These are phyloP conservation scores for Uropetala carovei DNA, from an alignment of 2,888 invertebrate genomes.

Conservation along the genomic window DNA sequence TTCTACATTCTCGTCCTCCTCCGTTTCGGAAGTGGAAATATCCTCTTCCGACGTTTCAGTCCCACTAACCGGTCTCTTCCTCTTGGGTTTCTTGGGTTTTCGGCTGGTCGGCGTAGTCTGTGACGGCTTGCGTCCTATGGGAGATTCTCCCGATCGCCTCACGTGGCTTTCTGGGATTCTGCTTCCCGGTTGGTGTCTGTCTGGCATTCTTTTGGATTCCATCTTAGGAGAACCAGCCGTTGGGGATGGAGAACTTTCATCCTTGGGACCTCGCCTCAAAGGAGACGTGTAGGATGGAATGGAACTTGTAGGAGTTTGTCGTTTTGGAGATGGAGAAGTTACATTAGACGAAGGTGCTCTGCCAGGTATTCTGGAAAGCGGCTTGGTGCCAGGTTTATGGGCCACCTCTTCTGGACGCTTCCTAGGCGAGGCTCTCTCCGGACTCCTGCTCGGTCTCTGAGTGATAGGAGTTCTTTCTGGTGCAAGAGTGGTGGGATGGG, in stretches of 20 bases:
- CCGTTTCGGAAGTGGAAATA: slow-evolving; percentile 33
- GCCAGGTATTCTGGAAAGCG: slow-evolving; percentile 23
- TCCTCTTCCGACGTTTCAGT: not conserved
- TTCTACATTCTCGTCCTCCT: slow-evolving; percentile 26
- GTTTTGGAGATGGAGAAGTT: not conserved
- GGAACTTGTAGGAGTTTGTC: slow-evolving; percentile 1
- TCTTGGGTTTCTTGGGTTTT: slow-evolving; percentile 66
- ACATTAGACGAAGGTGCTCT: not conserved
- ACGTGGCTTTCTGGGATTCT: slow-evolving; percentile 38
- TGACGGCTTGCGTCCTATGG: not conserved
- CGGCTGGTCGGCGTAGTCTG: slow-evolving; percentile 39
- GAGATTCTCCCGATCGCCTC: not conserved
- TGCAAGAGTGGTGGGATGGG: not conserved
- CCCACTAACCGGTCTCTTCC: slow-evolving; percentile 43
- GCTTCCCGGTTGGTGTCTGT: slow-evolving; percentile 37
- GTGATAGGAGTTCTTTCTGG: slow-evolving; percentile 42
- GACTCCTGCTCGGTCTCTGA: slow-evolving; percentile 63
- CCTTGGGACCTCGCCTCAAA: slow-evolving; percentile 2
- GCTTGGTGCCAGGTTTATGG: slow-evolving; percentile 65
- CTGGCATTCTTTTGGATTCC: slow-evolving; percentile 51
- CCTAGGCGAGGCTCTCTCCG: slow-evolving; percentile 42
- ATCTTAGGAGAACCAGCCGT: not conserved
- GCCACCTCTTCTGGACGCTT: slow-evolving; percentile 45
- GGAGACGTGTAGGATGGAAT: slow-evolving; percentile 38
- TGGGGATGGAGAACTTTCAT: not conserved